phyloP scores from a whole-genome alignment of 1,140 invertebrate genomes.

The Anoplophora glabripennis region DNA sequence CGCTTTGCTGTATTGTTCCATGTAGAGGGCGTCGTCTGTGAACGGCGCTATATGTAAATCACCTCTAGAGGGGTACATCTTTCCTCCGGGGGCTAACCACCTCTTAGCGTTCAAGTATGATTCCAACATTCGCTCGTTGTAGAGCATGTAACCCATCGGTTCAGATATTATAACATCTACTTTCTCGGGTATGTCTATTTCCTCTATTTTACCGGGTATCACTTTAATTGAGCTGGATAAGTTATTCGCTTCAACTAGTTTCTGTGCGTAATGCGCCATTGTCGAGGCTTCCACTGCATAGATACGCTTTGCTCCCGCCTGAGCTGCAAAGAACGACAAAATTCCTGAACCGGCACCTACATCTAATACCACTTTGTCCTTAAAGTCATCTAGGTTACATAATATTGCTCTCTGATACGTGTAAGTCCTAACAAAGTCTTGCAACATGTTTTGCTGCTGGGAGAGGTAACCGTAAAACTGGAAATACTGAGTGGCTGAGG shows the following conservation, averaged over 20 bases:
- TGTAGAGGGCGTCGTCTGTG: constrained; percentile 94
- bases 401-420: constrained; percentile 98
- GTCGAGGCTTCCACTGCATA: constrained; percentile 98
- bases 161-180: constrained; percentile 98
- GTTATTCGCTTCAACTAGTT: constrained; percentile 87
- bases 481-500: constrained; percentile 96
- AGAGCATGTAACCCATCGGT: constrained; percentile 99
- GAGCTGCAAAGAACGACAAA: constrained; percentile 96
- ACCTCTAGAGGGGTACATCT: constrained; percentile 95
- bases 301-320: constrained; percentile 94
- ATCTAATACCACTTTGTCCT: constrained; percentile 90
- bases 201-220: constrained; percentile 97
- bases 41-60: constrained; percentile 98
- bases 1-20: constrained; percentile 98
- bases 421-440: constrained; percentile 96
- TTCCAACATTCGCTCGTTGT: constrained; percentile 99
- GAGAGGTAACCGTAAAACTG: constrained; percentile 98
- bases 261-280: constrained; percentile 95
- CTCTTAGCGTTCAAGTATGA: constrained; percentile 98
- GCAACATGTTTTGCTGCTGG: constrained; percentile 99
- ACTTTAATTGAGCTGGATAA: constrained; percentile 84
- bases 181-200: constrained; percentile 90
- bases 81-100: constrained; percentile 88
- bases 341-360: constrained; percentile 97
- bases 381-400: constrained; percentile 90